Evolutionary conservation across 1,140 invertebrate genomes (phyloP), one percentile per base, ranked within the genome.

Genomic region (Cardiocondyla obscurior): DNA sequence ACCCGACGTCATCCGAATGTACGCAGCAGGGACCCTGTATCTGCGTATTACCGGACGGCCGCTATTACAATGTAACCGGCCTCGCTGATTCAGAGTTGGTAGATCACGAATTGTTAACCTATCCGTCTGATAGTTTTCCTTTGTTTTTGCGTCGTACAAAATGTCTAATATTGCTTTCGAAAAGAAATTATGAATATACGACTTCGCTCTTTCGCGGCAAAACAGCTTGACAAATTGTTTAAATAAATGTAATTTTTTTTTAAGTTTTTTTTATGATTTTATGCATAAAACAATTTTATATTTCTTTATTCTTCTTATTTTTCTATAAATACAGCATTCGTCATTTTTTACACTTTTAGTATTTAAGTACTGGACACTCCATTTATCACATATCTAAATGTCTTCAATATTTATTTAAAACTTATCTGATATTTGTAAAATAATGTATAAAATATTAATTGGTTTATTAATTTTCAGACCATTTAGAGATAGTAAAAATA

Each of bases 1-100:
- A 85, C 19, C 53, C 28, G 1, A 82, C 85, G 3, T 73, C 57
- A 10, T 85, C 86, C 0, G 79, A 89, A 86, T 90, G 89, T 60
- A 67, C 7, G 8, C 57, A 84, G 39, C 7, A 22, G 30, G 46
- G 22, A 0, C 6, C 58, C 53, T 91, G 88, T 16, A 60, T 36
- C 6, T 89, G 88, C 30, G 14, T 57, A 8, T 57, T 90, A 0
- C 12, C 83, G 0, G 22, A 87, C 19, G 83, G 88, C 4, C 4
- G 62, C 14, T 82, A 72, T 25, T 88, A 86, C 14, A 58, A 81
- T 60, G 62, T 91, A 49, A 83, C 82, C 14, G 55, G 36, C 8
- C 33, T 90, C n/a, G 53, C 12, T 39, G 7, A 73, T 4, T 39
- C 62, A 49, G 36, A 65, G 87, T 90, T 44, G 0, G 65, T 81